Conservation (phyloP, 2,888 invertebrate genomes). For the Exephanes ischioxanthus region DNA sequence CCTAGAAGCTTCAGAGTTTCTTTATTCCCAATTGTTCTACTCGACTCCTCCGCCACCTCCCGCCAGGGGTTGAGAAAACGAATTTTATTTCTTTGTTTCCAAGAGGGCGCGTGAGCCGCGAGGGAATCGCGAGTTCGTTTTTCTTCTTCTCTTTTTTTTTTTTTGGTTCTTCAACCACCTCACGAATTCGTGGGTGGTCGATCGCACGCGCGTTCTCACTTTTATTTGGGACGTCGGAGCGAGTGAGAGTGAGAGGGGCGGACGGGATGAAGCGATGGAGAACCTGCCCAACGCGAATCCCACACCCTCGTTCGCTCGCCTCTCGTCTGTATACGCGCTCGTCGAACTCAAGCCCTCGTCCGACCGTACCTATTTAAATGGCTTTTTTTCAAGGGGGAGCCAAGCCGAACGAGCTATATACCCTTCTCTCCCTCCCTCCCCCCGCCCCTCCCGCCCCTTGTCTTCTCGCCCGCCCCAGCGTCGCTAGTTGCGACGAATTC, state of each 20-base stretch:
- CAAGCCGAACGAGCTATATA: constrained; percentile 74
- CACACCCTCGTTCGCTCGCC: constrained; percentile 39
- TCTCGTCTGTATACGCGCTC: constrained; percentile 59
- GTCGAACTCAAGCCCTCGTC: constrained; percentile 77
- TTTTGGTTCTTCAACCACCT: constrained; percentile 49
- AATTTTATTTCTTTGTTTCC: constrained; percentile 70
- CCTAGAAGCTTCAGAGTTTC: constrained; percentile 22
- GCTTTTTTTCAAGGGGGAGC: constrained; percentile 83
- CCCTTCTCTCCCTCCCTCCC: constrained; percentile 72
- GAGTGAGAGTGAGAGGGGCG: constrained; percentile 18
- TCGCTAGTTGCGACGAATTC: constrained; percentile 81
- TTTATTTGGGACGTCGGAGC: constrained; percentile 21
- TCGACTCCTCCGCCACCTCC: constrained; percentile 37
- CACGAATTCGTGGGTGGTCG: constrained; percentile 68
- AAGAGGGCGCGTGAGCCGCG: constrained; percentile 51
- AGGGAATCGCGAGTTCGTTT: constrained; percentile 55
- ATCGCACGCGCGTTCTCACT: constrained; percentile 63
- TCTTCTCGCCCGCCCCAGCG: constrained; percentile 47
- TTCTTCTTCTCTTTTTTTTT: constrained; percentile 24
- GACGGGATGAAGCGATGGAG: constrained; percentile 80
- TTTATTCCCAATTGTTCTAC: constrained; percentile 45
- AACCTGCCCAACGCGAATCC: constrained; percentile 74
- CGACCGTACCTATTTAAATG: constrained; percentile 83
- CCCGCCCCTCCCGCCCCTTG: constrained; percentile 63
- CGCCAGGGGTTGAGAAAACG: constrained; percentile 40